Evolutionary conservation across 2,888 invertebrate species (phyloP).

Genomic region (Diloba caeruleocephala): DNA sequence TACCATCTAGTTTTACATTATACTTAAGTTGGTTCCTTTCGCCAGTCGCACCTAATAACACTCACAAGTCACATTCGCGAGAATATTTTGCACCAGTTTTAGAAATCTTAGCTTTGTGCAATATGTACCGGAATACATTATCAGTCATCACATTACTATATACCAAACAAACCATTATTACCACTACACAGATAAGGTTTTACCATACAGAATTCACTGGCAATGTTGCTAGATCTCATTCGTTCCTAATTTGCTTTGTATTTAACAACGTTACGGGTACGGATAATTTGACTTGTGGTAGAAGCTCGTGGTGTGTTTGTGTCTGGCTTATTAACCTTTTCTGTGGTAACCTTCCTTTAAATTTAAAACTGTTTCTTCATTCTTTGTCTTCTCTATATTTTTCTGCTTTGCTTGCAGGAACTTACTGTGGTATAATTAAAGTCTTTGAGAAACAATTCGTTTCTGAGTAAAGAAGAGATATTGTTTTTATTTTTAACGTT

Average conservation of each 20-base stretch:
- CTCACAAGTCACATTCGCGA: slow-evolving; percentile 4
- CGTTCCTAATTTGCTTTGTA: slow-evolving; percentile 43
- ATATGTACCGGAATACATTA: slow-evolving; percentile 36
- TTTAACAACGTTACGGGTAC: slow-evolving; percentile 26
- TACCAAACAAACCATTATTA: slow-evolving; percentile 25
- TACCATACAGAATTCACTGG: slow-evolving; percentile 31
- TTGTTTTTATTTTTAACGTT: no score
- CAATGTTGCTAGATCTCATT: slow-evolving; percentile 43
- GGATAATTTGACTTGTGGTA: slow-evolving; percentile 6
- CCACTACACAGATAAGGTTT: slow-evolving; percentile 34
- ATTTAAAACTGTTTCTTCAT: no score
- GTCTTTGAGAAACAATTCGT: no score
- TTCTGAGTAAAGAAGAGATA: no score
- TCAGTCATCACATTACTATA: slow-evolving; percentile 23
- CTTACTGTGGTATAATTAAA: no score
- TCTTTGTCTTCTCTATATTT: no score
- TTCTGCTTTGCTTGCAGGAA: no score
- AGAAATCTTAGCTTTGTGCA: slow-evolving; percentile 21
- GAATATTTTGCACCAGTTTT: slow-evolving; percentile 7
- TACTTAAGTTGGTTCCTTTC: not conserved
- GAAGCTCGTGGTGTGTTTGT: slow-evolving; percentile 29
- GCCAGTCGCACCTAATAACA: not conserved
- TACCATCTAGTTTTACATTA: not conserved
- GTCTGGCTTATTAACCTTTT: slow-evolving; percentile 32
- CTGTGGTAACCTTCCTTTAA: not conserved